phyloP scores from a whole-genome alignment of 2,797 vertebrate species.

The Amphiprion clarkii region DNA sequence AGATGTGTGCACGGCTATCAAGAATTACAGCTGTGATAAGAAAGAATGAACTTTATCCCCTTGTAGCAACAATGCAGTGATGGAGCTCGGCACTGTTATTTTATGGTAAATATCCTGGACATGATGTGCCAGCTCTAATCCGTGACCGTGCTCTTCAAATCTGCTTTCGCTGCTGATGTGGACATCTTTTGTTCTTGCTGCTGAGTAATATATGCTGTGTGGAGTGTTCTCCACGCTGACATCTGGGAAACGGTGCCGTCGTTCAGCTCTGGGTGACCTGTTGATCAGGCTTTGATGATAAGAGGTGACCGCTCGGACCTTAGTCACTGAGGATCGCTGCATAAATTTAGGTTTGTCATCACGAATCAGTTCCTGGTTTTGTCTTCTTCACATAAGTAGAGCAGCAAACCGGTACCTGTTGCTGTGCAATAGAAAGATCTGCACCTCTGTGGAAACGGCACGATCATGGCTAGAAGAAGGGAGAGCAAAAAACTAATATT shows the following conservation, averaged over 20 bases:
- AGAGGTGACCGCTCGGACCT: not conserved
- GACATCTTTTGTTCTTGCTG: conserved; percentile 23
- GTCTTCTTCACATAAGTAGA: not conserved
- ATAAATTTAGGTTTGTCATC: not conserved
- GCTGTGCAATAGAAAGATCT: too few relatives aligned
- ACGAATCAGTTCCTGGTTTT: not conserved
- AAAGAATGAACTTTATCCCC: conserved; percentile 69
- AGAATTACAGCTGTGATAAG: conserved; percentile 69
- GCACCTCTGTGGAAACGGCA: too few relatives aligned
- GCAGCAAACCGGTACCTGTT: too few relatives aligned
- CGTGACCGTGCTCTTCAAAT: conserved; percentile 23
- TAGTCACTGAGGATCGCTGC: not conserved
- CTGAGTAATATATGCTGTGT: not conserved
- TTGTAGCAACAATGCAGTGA: conserved; percentile 52
- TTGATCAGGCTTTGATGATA: conserved; percentile 8
- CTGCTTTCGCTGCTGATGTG: conserved; percentile 8
- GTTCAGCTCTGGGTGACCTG: conserved; percentile 10
- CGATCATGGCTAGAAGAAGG: too few relatives aligned
- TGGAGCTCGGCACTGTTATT: conserved; percentile 41
- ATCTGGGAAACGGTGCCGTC: not conserved
- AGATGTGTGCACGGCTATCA: conserved; percentile 71
- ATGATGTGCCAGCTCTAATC: conserved; percentile 49
- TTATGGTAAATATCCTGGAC: conserved; percentile 50
- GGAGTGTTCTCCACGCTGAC: not conserved
- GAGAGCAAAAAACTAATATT: too few relatives aligned